Percentiles rank a stretch among this genome's conserved stretches.
These are phyloP conservation scores for Corapipo altera DNA, from an alignment of 2,113 vertebrate genomes.

Conservation along the genomic window DNA sequence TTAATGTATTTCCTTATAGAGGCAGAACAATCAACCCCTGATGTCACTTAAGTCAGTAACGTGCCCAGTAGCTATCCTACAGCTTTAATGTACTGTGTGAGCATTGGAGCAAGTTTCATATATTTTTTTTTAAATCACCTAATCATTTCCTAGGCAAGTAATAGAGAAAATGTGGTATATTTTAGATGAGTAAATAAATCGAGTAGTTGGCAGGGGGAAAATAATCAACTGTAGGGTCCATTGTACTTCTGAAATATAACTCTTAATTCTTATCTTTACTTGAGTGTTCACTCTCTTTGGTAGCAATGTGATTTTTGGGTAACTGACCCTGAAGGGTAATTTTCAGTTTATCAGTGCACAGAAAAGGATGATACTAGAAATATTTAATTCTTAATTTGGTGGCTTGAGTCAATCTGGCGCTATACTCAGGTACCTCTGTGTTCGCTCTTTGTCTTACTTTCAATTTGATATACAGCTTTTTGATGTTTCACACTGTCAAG, in stretches of 20 bases:
- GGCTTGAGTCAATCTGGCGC: neutral
- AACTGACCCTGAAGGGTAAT: neutral
- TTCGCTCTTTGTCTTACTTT: neutral
- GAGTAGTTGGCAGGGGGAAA: neutral
- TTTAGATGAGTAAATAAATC: neutral
- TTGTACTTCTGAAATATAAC: neutral
- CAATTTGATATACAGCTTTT: neutral
- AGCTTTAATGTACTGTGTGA: neutral
- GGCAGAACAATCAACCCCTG: neutral
- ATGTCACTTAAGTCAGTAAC: neutral
- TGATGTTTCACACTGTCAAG: neutral
- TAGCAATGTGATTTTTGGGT: neutral
- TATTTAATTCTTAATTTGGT: neutral
- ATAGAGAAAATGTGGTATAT: neutral
- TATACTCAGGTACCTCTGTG: fast-evolving
- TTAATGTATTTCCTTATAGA: neutral
- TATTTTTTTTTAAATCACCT: neutral
- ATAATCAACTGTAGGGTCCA: neutral
- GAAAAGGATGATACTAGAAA: neutral
- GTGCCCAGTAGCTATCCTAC: neutral
- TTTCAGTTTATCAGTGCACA: neutral
- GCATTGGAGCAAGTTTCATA: neutral
- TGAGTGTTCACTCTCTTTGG: neutral
- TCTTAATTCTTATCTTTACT: neutral
- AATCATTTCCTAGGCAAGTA: neutral